Evolutionary conservation across 1,140 invertebrate genomes (phyloP).

Genomic region (Tachypleus tridentatus): DNA sequence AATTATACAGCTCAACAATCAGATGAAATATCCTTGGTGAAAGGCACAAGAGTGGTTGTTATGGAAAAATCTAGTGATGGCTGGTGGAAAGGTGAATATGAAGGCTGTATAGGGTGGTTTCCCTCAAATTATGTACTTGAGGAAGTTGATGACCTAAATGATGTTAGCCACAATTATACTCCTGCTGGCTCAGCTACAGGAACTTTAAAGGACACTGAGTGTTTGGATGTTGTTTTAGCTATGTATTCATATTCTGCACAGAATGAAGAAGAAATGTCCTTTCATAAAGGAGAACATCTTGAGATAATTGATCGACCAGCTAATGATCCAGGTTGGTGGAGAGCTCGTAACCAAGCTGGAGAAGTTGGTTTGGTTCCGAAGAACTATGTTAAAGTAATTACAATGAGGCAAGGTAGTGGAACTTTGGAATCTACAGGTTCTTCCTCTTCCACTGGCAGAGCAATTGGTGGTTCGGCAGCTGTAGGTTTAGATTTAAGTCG

Average conservation of each 20-base stretch:
- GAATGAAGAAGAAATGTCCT: conserved; percentile 92
- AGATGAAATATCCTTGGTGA: conserved; percentile 83
- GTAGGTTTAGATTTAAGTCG: too few relatives aligned
- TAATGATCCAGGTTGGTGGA: conserved; percentile 97
- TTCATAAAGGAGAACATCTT: conserved; percentile 87
- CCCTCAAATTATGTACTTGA: conserved; percentile 96
- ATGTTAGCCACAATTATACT: conserved; percentile 8
- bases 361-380: conserved; percentile 83
- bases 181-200: conserved; percentile 11
- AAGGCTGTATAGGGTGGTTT: conserved; percentile 78
- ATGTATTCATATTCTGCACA: conserved; percentile 87
- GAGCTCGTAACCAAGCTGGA: conserved; percentile 81
- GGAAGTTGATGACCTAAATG: conserved; percentile 57
- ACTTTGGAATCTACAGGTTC: conserved; percentile 16
- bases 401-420: conserved; percentile 4
- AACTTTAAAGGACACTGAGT: conserved; percentile 16
- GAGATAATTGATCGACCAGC: conserved; percentile 89
- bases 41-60: conserved; percentile 74
- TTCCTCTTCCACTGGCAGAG: background rate
- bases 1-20: conserved; percentile 95
- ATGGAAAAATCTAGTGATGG: conserved; percentile 97
- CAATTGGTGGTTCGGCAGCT: conserved; percentile 1
- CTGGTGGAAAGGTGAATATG: conserved; percentile 95
- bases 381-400: conserved; percentile 78
- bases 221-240: conserved; percentile 74